phyloP scores from a whole-genome alignment of 2,888 invertebrate genomes.

The Eurois occulta region DNA sequence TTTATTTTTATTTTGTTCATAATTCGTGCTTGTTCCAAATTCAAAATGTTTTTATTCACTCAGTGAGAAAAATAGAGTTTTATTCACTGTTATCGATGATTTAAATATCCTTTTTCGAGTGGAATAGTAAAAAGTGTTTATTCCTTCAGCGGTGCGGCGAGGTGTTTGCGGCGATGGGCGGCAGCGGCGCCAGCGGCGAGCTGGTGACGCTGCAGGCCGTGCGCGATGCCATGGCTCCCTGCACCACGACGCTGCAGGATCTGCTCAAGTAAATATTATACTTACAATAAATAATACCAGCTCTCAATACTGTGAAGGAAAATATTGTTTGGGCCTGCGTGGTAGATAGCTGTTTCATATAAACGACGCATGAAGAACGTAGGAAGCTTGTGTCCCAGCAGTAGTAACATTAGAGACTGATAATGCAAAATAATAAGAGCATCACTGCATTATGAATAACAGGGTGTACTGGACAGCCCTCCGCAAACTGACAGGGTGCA shows the following conservation, averaged over 20 bases:
- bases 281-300: not conserved
- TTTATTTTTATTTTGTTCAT: too few species aligned
- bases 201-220: slow-evolving; percentile 85
- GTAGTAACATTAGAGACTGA: not conserved
- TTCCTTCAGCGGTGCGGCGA: slow-evolving; percentile 83
- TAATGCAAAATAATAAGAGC: not conserved
- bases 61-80: too few species aligned
- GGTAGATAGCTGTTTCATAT: not conserved
- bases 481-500: too few species aligned
- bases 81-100: too few species aligned
- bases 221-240: slow-evolving; percentile 86
- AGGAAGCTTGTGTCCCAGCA: not conserved
- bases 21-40: too few species aligned
- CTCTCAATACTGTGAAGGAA: not conserved
- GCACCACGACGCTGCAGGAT: slow-evolving; percentile 81
- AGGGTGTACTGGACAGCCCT: too few species aligned
- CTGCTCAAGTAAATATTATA: slow-evolving; percentile 80
- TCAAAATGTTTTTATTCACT: too few species aligned
- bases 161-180: slow-evolving; percentile 88
- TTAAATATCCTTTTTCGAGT: too few species aligned
- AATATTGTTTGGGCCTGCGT: not conserved
- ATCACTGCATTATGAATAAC: too few species aligned
- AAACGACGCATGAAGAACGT: too few species aligned
- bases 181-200: slow-evolving; percentile 76
- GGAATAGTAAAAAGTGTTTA: not conserved